Evolutionary conservation across 2,113 vertebrate species (phyloP), one percentile per base, ranked within the genome.

Genomic region (Arothron firmamentum): DNA sequence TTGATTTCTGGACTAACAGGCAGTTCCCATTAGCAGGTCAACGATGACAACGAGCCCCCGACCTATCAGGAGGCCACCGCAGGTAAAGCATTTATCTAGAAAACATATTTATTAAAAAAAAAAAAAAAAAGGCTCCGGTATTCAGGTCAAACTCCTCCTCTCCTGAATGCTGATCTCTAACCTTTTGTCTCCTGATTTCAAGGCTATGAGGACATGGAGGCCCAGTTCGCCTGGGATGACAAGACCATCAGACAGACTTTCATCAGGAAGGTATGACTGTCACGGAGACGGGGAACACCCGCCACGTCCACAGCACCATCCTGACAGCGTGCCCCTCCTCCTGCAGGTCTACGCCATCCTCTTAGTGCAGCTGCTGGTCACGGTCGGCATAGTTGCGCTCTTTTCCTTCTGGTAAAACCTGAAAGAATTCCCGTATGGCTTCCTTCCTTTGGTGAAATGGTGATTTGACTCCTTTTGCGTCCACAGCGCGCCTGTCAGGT

Each of bases 331-430:
- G 6, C 17, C 2, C 59, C 18, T 79, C 17, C 6, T 17, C 49
- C 47, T 58, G 48, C 84, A 98, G 96, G 96, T 98, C 74, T 98
- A 98, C 0, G 89, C 92, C 78, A 97, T 98, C 65, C 90, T 98
- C 62, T 82, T 93, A 89, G 65, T 93, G 16, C 96, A 97, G 90
- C 89, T 97, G 56, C 72, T 93, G 25, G 83, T 94, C 49, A 95
- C 95, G 0, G 59, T 95, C 0, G 78, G 78, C 1, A 86, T 98
- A 0, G 93, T 98, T 64, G 88, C 90, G 51, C 89, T 98, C 75
- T 98, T 98, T 82, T 95, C 94, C n/a, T 98, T 98, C 89, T 94
- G 92, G 96, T 98, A 85, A 89, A 38, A 11, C 11, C 11, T 38
- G 34, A 38, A 38, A 38, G 10, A 38, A 12, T 12, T 38, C 34